phyloP scores from a whole-genome alignment of 1,140 invertebrate genomes.

The Drosophila chauvacae region DNA sequence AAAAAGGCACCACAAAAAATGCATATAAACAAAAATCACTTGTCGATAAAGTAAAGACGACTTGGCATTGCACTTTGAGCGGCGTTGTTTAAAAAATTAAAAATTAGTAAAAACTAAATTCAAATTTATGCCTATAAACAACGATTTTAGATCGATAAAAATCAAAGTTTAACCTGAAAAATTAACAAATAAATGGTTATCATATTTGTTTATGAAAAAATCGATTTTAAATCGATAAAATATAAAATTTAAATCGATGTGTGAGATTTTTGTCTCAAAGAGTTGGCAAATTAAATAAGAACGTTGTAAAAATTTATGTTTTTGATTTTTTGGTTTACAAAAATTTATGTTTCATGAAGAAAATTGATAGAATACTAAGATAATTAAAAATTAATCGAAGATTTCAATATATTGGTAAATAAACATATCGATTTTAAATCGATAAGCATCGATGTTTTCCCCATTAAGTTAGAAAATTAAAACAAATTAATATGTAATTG shows the following conservation, averaged over 20 bases:
- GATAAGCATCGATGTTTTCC: not conserved
- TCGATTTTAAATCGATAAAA: too few relatives aligned
- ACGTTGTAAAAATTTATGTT: too few relatives aligned
- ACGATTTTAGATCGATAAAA: not conserved
- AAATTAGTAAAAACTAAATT: too few relatives aligned
- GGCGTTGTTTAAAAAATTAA: too few relatives aligned
- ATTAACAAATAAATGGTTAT: not conserved
- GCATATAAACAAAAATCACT: constrained; percentile 5
- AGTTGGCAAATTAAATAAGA: too few relatives aligned
- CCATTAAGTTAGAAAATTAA: too few relatives aligned
- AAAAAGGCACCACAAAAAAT: constrained; percentile 14
- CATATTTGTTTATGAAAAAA: not conserved
- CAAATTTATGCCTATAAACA: too few relatives aligned
- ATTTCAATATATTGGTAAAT: not conserved
- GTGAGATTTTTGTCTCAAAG: too few relatives aligned
- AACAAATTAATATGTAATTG: too few relatives aligned
- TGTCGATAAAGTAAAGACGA: not conserved
- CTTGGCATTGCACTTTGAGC: not conserved
- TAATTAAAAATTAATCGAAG: not conserved
- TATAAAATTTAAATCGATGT: too few relatives aligned
- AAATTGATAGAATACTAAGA: not conserved
- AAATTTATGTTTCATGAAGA: too few relatives aligned
- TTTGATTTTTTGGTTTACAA: too few relatives aligned
- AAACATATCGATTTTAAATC: not conserved
- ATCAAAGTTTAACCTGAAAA: not conserved